These are phyloP conservation scores for Buphagus erythrorhynchus DNA, from an alignment of 2,797 vertebrate species.

Conservation along the genomic window DNA sequence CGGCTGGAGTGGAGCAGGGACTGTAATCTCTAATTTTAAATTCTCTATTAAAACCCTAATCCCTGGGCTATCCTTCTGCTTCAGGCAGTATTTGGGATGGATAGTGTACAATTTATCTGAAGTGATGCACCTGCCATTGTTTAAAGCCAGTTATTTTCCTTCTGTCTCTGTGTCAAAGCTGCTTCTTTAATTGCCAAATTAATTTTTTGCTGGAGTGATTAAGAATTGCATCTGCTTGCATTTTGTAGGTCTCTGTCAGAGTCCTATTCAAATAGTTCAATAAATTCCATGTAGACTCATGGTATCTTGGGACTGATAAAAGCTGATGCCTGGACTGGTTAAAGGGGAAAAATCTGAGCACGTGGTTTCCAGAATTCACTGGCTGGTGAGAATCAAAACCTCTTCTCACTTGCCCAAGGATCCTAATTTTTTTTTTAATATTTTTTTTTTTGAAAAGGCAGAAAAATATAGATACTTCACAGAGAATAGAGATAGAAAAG, in stretches of 20 bases:
- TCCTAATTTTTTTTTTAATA: background rate
- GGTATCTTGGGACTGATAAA: background rate
- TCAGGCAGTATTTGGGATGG: background rate
- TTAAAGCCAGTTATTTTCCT: background rate
- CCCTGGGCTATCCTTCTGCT: constrained; percentile 23
- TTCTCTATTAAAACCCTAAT: constrained; percentile 31
- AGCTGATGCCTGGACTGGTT: background rate
- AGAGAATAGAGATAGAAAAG: background rate
- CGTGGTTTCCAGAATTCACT: background rate
- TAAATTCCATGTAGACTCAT: background rate
- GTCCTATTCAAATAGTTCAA: background rate
- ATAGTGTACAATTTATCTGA: background rate
- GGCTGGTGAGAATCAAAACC: background rate
- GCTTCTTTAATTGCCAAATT: background rate
- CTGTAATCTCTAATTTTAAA: constrained; percentile 19
- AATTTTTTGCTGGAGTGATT: background rate
- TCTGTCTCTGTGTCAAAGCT: background rate
- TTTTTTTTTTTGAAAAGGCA: background rate
- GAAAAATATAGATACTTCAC: background rate
- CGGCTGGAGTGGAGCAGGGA: background rate
- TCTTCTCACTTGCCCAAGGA: background rate
- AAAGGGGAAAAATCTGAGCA: background rate
- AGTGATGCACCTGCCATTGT: background rate
- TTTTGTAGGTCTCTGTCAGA: background rate
- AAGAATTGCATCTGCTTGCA: background rate